Evolutionary conservation across 2,888 invertebrate species (phyloP), one percentile per base, ranked within the genome.

Genomic region (Byasa hedistus): DNA sequence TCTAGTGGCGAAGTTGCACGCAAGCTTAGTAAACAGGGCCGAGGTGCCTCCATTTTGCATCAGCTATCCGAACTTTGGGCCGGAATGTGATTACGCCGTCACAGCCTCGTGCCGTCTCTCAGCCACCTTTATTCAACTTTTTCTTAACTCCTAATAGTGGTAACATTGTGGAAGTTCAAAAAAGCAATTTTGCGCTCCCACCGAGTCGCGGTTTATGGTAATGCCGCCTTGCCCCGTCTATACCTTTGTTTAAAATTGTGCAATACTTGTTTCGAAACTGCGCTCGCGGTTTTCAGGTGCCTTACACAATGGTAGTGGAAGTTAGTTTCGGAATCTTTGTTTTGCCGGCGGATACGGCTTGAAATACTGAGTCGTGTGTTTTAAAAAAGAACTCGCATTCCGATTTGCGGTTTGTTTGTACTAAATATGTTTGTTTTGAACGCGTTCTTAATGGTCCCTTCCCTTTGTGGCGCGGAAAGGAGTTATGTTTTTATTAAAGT

Each of bases 181-280:
- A 91, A 90, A 89, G 87, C 85, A 86, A 89, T 90, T 89, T 84
- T 79, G 80, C 75, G 79, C 79, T 80, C 77, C 77, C 76, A 80
- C 79, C 76, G 76, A 82, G 80, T 79, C 78, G 77, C 85, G 81
- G 83, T 88, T 89, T 90, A 90, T 90, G 89, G 79, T 90, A 91
- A 89, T 89, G 78, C 76, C 73, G 70, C 71, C 73, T 76, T 76
- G 79, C 81, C 76, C 79, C 82, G 81, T 85, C 83, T 82, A 86
- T 86, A 85, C 80, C 80, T 87, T 87, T 87, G 85, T 88, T 89
- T 86, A 83, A 89, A 89, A 89, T 85, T 87, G 82, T 84, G 80
- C 87, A 83, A 84, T 87, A 80, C 83, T 87, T 85, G 85, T 85
- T 87, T 81, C 74, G 76, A 81, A 86, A 87, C 82, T 83, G 81